These are phyloP conservation scores for Clivina fossor DNA, from an alignment of 2,888 invertebrate species.

Conservation along the genomic window DNA sequence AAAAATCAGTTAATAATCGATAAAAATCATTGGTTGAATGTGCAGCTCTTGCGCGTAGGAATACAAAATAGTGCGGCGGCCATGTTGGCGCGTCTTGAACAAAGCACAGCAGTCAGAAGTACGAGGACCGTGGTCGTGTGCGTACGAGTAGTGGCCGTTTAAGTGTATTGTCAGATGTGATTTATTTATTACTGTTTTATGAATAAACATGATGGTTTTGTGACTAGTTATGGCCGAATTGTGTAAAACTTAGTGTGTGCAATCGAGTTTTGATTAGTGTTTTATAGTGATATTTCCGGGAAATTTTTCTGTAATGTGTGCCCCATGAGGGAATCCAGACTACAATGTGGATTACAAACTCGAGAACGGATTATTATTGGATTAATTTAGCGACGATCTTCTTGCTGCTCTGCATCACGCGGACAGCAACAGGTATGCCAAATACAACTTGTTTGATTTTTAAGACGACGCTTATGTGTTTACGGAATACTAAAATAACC, in stretches of 20 bases:
- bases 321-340: conserved; percentile 53
- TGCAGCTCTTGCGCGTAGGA: conserved; percentile 45
- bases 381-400: conserved; percentile 61
- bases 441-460: background rate
- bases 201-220: conserved; percentile 17
- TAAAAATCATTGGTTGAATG: no score
- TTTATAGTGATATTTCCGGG: conserved; percentile 44
- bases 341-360: conserved; percentile 70
- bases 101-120: conserved; percentile 44
- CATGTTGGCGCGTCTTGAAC: conserved; percentile 51
- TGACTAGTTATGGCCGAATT: conserved; percentile 38
- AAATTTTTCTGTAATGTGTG: conserved; percentile 45
- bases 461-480: background rate
- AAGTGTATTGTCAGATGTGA: conserved; percentile 15
- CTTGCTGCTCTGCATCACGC: conserved; percentile 56
- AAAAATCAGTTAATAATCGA: no score
- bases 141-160: conserved; percentile 12
- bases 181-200: conserved; percentile 11
- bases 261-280: conserved; percentile 51
- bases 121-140: conserved; percentile 35
- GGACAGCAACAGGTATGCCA: conserved; percentile 62
- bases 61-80: conserved; percentile 47
- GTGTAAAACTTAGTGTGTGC: conserved; percentile 47
- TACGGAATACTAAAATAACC: background rate
- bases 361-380: conserved; percentile 69